Evolutionary conservation across 2,797 vertebrate genomes (phyloP), one percentile per base, ranked within the genome.

Genomic region (Rhinoraja longicauda): DNA sequence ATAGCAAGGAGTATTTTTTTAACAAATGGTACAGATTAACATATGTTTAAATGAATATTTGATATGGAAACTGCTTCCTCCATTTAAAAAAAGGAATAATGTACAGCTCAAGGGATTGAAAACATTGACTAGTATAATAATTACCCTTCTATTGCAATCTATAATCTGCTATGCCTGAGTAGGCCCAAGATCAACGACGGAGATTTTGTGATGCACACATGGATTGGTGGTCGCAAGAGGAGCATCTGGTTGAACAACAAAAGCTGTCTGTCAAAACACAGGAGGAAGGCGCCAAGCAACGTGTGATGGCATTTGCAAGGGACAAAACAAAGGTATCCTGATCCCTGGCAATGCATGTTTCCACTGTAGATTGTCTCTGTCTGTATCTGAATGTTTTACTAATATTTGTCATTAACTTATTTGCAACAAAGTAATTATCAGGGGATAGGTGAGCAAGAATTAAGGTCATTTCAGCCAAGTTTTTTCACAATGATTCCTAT

Each of bases 291-390:
- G 95, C 94, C 91, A 96, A 95, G 93, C 94, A 93, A 94, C 94
- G 93, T 95, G 94, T 96, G 90, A 95, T 96, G 94, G 94, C 95
- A 93, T 93, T 96, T 94, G 95, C 97, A 94, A 94, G 95, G 94
- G 94, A 95, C 92, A 95, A 94, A 94, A 93, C 93, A 93, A 94
- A 96, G 96, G 96, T 97, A 96, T 94, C 95, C 62, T 93, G 93
- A 90, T 94, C 93, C 91, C 84, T 67, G 36, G 84, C n/a, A 19
- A 7, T 57, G 90, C 67, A n/a, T 92, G 90, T 45, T 92, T 75
- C 26, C 29, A 73, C 39, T 73, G 36, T 91, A 39, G 36, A 9
- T 53, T 29, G 26, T 57, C 21, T 21, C 12, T 45, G 36, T 75
- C 32, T 75, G 72, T 73, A 26, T 53, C 45, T 53, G 24, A 2